Percentiles rank a stretch among this genome's conserved stretches.
These are phyloP conservation scores for Lochmaea crataegi DNA, from an alignment of 2,888 invertebrate genomes.

Conservation along the genomic window DNA sequence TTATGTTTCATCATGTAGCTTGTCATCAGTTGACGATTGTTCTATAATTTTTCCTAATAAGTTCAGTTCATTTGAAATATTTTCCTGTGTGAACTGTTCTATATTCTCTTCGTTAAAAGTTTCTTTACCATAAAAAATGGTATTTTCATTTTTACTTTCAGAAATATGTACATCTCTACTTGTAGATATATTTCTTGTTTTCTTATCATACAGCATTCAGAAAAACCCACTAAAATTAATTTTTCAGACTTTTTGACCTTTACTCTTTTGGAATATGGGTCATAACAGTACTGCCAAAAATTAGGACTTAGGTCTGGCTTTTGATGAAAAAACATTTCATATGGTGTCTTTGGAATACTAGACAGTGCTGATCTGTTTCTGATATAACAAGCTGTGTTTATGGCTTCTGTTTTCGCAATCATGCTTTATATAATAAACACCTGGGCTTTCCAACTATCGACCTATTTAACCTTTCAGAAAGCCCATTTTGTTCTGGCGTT, in stretches of 20 bases:
- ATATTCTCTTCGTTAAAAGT: too few species aligned
- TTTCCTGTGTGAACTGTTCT: too few species aligned
- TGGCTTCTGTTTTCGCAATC: constrained; percentile 44
- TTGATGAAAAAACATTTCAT: constrained; percentile 30
- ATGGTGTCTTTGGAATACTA: constrained; percentile 21
- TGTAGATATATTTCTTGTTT: constrained; percentile 22
- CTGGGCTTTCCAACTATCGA: constrained; percentile 50
- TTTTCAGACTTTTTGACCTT: constrained; percentile 13
- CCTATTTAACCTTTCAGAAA: constrained; percentile 50
- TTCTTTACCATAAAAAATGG: too few species aligned
- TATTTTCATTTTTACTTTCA: constrained; percentile 1
- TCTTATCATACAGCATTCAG: constrained; percentile 26
- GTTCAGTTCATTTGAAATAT: too few species aligned
- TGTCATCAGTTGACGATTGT: too few species aligned
- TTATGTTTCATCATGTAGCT: too few species aligned
- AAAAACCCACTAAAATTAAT: constrained; percentile 36
- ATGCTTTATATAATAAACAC: constrained; percentile 45
- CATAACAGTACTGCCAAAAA: constrained; percentile 31
- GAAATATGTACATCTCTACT: constrained; percentile 29
- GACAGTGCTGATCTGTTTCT: constrained; percentile 36
- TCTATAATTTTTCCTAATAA: too few species aligned
- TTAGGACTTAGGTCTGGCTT: constrained; percentile 35
- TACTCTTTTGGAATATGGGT: constrained; percentile 35
- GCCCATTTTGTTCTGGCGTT: too few species aligned
- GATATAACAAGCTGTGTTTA: constrained; percentile 45